Percentiles rank a stretch among this genome's conserved stretches.
phyloP scores from a whole-genome alignment of 2,797 vertebrate species.

The Corythornis leucogaster region DNA sequence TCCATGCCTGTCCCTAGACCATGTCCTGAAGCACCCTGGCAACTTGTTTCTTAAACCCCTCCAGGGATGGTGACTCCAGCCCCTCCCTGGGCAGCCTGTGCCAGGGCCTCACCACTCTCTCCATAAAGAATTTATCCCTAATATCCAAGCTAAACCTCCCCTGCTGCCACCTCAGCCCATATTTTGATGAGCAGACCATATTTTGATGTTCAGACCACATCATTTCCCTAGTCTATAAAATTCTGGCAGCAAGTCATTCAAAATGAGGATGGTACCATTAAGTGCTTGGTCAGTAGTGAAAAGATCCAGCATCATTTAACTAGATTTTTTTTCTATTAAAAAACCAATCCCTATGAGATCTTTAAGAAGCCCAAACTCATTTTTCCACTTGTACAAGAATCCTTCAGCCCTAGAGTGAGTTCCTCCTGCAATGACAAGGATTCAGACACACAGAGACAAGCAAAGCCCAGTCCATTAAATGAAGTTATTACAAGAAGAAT shows the following conservation, averaged over 20 bases:
- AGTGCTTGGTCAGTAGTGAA: not conserved
- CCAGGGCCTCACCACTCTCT: no score
- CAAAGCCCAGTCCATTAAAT: not conserved
- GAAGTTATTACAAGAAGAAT: not conserved
- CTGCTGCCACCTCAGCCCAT: no score
- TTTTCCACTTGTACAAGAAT: not conserved
- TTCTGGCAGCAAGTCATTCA: not conserved
- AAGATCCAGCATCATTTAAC: not conserved
- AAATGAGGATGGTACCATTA: not conserved
- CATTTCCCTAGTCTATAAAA: not conserved
- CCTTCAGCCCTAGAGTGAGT: not conserved
- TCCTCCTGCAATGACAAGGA: not conserved
- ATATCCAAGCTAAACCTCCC: no score
- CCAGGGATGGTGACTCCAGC: no score
- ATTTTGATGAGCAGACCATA: no score
- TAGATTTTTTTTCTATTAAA: not conserved
- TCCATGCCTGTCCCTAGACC: no score
- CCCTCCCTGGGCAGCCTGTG: no score
- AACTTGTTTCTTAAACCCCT: no score
- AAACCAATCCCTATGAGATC: not conserved
- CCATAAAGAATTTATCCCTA: no score
- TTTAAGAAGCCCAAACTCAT: not conserved
- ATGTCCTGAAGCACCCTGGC: no score
- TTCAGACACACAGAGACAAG: not conserved
- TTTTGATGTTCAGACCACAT: no score